phyloP scores from a whole-genome alignment of 2,113 vertebrate genomes.

The Solea senegalensis region DNA sequence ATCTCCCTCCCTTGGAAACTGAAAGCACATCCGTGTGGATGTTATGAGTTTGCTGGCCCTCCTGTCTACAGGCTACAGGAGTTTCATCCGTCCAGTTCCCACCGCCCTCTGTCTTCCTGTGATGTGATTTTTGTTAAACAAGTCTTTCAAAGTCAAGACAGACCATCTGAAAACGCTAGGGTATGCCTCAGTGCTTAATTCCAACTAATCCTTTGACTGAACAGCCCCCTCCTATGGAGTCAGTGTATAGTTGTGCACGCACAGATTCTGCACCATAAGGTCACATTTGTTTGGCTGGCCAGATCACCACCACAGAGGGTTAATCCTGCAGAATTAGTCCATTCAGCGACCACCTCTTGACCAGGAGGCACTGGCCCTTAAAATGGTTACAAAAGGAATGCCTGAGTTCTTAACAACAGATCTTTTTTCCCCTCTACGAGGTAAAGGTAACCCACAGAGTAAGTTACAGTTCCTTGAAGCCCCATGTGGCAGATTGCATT shows the following conservation, averaged over 20 bases:
- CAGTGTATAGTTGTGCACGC: slow-evolving; percentile 56
- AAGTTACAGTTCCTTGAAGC: slow-evolving; percentile 58
- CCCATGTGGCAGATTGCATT: slow-evolving; percentile 45
- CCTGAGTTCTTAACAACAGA: slow-evolving; percentile 59
- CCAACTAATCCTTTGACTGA: slow-evolving; percentile 64
- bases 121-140: slow-evolving; percentile 66
- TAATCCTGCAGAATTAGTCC: slow-evolving; percentile 74
- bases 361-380: slow-evolving; percentile 72
- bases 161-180: slow-evolving; percentile 51
- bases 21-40: slow-evolving; percentile 42
- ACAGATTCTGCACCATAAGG: slow-evolving; percentile 63
- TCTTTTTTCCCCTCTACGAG: neutral
- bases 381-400: slow-evolving; percentile 76
- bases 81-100: slow-evolving; percentile 16
- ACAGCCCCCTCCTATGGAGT: slow-evolving; percentile 55
- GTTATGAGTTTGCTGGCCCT: slow-evolving; percentile 54
- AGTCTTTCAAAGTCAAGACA: slow-evolving; percentile 65
- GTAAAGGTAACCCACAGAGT: slow-evolving; percentile 31
- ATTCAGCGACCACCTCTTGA: slow-evolving; percentile 72
- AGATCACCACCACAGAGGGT: slow-evolving; percentile 60
- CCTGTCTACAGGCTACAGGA: slow-evolving; percentile 41
- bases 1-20: slow-evolving; percentile 18
- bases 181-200: slow-evolving; percentile 54
- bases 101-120: slow-evolving; percentile 32
- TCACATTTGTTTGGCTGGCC: slow-evolving; percentile 68